A percentile compares a stretch with the other conserved stretches of the same genome.
Evolutionary conservation across 2,113 vertebrate genomes (phyloP).

Genomic region (Phalacrocorax pelagicus): DNA sequence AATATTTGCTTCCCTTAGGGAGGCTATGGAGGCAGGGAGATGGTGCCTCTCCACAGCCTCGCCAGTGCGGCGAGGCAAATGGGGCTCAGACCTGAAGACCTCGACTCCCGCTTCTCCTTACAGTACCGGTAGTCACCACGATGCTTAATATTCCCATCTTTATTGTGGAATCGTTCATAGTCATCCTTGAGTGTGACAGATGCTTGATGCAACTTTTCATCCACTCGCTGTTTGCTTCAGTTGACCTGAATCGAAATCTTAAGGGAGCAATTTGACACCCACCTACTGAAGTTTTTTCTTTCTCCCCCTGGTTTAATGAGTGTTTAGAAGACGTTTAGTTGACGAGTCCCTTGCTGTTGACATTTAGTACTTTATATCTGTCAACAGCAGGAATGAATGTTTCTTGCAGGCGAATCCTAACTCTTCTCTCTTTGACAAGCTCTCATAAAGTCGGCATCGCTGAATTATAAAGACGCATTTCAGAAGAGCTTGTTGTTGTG

Average conservation of each 20-base stretch:
- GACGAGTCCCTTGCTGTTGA: background rate
- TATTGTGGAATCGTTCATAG: background rate
- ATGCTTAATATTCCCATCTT: background rate
- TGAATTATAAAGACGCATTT: background rate
- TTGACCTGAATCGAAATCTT: background rate
- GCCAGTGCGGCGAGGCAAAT: fast-evolving
- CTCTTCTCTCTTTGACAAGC: background rate
- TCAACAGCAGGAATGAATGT: background rate
- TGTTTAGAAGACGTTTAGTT: slow-evolving; percentile 16
- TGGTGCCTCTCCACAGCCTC: background rate
- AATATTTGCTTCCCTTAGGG: too few species aligned
- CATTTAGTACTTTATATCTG: background rate
- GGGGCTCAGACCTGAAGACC: background rate
- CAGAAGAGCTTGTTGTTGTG: background rate
- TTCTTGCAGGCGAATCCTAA: background rate
- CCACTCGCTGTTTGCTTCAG: background rate
- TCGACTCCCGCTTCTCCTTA: background rate
- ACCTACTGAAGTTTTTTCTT: background rate
- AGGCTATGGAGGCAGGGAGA: background rate
- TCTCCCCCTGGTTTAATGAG: background rate
- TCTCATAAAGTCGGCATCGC: background rate
- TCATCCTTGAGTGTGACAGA: background rate
- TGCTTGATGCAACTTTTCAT: background rate
- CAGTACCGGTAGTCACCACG: fast-evolving
- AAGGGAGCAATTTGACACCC: background rate